phyloP scores from a whole-genome alignment of 2,888 invertebrate species.

The Spilosoma lubricipeda region DNA sequence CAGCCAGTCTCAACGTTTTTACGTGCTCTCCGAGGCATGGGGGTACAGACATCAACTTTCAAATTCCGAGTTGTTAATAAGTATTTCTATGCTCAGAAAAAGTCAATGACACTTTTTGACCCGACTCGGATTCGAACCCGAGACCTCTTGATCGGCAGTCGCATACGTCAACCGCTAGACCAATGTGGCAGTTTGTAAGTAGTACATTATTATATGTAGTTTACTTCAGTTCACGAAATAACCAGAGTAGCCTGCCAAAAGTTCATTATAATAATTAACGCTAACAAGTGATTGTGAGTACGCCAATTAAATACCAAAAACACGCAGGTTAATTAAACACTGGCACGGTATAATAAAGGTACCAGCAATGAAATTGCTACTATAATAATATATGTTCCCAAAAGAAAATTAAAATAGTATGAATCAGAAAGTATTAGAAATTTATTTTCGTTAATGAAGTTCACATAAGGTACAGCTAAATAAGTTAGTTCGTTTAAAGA shows the following conservation, averaged over 20 bases:
- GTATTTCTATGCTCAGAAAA: too few species aligned
- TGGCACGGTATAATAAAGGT: constrained; percentile 6
- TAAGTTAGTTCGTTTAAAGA: too few species aligned
- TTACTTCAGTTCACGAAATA: neutral
- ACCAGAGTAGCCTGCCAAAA: constrained; percentile 6
- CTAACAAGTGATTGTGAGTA: constrained; percentile 15
- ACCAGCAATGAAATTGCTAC: neutral
- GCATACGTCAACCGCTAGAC: too few species aligned
- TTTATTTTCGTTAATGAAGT: neutral
- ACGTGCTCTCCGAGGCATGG: too few species aligned
- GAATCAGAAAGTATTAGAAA: neutral
- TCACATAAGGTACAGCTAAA: neutral
- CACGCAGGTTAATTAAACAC: constrained; percentile 23
- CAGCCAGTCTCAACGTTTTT: too few species aligned
- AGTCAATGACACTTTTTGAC: too few species aligned
- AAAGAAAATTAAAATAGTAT: neutral
- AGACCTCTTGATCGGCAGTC: too few species aligned
- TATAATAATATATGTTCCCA: neutral
- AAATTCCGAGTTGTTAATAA: too few species aligned
- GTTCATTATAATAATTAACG: constrained; percentile 17
- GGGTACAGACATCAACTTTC: too few species aligned
- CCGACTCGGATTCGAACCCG: too few species aligned
- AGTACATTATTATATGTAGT: too few species aligned
- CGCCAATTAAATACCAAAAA: constrained; percentile 20
- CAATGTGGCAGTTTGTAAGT: too few species aligned